phyloP scores from a whole-genome alignment of 2,113 vertebrate species.

The Pterocles burchelli region DNA sequence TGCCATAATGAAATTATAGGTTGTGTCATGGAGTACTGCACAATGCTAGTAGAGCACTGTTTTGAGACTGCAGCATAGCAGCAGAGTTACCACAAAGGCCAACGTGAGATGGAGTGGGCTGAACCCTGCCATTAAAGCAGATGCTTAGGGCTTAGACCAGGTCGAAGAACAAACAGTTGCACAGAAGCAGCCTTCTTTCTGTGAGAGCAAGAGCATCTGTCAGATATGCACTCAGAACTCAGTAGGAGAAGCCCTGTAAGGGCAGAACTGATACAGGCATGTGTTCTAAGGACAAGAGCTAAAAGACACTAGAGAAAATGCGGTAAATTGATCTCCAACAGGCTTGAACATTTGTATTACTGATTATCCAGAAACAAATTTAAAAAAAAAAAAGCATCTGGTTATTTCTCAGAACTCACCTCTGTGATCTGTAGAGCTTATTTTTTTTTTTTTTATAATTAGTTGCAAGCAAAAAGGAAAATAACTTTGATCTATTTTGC shows the following conservation, averaged over 20 bases:
- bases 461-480: neutral
- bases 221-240: neutral
- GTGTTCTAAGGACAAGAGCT: neutral
- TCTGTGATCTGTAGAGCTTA: neutral
- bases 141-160: neutral
- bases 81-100: neutral
- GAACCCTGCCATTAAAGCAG: neutral
- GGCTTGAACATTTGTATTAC: neutral
- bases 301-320: neutral
- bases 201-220: neutral
- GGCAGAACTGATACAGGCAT: neutral
- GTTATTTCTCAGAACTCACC: neutral
- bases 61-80: neutral
- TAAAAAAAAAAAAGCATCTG: neutral
- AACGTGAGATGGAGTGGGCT: neutral
- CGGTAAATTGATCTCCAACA: neutral
- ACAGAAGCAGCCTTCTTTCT: neutral
- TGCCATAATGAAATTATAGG: neutral
- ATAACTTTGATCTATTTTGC: neutral
- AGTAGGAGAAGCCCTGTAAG: neutral
- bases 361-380: neutral
- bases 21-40: neutral
- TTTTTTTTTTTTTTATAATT: neutral
- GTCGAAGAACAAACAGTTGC: neutral
- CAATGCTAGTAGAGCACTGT: accelerated